Evolutionary conservation across 2,113 vertebrate genomes (phyloP).

Genomic region (Emydocephalus ijimae): DNA sequence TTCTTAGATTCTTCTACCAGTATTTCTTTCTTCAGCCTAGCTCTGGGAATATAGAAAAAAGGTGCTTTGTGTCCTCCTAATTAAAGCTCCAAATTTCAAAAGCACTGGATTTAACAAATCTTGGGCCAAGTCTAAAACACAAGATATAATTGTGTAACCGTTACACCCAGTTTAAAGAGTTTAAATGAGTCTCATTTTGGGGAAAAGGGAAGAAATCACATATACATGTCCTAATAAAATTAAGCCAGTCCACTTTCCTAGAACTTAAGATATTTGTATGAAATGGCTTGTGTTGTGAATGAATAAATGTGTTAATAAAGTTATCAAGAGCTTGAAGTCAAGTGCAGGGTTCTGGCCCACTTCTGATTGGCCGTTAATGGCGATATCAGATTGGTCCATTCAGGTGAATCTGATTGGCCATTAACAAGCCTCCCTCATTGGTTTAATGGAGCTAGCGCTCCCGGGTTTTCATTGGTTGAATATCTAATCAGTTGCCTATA

Average conservation of each 20-base stretch:
- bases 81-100: not conserved
- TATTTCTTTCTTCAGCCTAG: not conserved
- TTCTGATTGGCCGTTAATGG: no score
- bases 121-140: not conserved
- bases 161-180: not conserved
- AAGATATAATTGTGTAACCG: not conserved
- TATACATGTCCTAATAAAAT: not conserved
- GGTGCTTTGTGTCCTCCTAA: not conserved
- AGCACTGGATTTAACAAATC: not conserved
- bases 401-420: no score
- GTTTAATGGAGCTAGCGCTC: no score
- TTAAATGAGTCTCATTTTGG: not conserved
- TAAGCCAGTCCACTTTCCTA: not conserved
- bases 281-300: no score
- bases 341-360: no score
- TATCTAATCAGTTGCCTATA: no score
- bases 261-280: not conserved
- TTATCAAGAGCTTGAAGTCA: no score
- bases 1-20: not conserved
- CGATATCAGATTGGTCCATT: no score
- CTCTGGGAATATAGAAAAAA: not conserved
- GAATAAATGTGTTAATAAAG: no score
- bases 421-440: no score
- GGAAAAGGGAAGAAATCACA: not conserved
- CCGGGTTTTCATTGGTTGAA: no score